Conservation (phyloP, 2,888 invertebrate genomes). For the Lithodes maja region DNA sequence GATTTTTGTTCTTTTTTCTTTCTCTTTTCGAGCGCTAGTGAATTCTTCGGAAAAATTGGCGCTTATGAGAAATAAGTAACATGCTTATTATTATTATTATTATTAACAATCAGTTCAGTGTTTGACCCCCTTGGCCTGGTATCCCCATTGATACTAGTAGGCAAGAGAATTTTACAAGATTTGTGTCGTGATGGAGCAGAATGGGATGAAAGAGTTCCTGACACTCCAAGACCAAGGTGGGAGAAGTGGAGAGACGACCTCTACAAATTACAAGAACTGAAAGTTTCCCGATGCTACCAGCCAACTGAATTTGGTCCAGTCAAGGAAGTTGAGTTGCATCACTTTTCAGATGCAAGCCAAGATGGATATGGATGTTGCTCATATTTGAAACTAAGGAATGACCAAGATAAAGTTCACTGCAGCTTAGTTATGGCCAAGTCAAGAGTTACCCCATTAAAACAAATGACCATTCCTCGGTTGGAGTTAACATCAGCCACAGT, state of each 20-base stretch:
- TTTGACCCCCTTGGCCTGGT: conserved; percentile 71
- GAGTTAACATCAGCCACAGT: too few relatives aligned
- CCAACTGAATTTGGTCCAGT: not conserved
- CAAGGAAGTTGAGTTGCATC: conserved; percentile 48
- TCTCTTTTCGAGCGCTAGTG: too few relatives aligned
- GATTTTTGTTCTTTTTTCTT: too few relatives aligned
- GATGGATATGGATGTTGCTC: conserved; percentile 19
- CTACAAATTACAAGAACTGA: not conserved
- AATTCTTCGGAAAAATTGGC: too few relatives aligned
- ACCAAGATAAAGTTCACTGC: not conserved
- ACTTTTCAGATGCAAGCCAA: conserved; percentile 64
- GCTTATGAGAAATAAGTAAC: too few relatives aligned
- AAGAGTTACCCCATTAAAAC: conserved; percentile 23
- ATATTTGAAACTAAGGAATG: not conserved
- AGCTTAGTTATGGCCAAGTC: not conserved
- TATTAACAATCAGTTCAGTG: conserved; percentile 62
- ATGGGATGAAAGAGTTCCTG: conserved; percentile 72
- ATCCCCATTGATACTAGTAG: conserved; percentile 53
- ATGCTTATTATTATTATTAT: too few relatives aligned
- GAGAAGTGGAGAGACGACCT: conserved; percentile 13
- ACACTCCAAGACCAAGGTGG: conserved; percentile 32
- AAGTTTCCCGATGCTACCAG: conserved; percentile 49
- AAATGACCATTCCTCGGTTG: too few relatives aligned
- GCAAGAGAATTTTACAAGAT: conserved; percentile 72
- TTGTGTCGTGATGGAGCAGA: conserved; percentile 71